These are phyloP conservation scores for Ophioderma brevispina DNA, from an alignment of 35 echinoderm and acorn worm species.

Conservation along the genomic window DNA sequence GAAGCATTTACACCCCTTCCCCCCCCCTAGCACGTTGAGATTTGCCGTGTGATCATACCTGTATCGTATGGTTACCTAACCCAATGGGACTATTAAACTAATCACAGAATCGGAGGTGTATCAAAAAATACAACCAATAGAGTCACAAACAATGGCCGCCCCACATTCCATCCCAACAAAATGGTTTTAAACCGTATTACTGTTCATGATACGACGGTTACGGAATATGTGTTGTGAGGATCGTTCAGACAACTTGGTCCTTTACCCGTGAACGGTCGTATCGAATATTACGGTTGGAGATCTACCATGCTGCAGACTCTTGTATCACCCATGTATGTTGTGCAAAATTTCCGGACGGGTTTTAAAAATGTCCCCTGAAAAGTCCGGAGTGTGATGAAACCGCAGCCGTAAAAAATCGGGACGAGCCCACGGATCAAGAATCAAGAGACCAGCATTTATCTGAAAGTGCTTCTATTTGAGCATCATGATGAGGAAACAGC, in stretches of 20 bases:
- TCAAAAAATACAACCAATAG: too few species aligned
- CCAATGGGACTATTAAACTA: too few species aligned
- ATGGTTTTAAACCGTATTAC: too few species aligned
- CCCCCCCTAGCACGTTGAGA: too few species aligned
- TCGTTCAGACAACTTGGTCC: slow-evolving; percentile 51
- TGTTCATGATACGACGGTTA: too few species aligned
- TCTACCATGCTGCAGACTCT: slow-evolving; percentile 56
- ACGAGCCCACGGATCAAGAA: slow-evolving; percentile 58
- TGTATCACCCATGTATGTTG: slow-evolving; percentile 59
- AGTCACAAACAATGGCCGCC: too few species aligned
- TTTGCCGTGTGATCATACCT: too few species aligned
- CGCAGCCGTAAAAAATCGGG: slow-evolving; percentile 54
- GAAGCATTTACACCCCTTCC: too few species aligned
- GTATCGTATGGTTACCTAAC: too few species aligned
- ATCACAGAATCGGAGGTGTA: too few species aligned
- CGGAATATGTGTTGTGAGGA: slow-evolving; percentile 53
- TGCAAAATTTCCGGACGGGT: slow-evolving; percentile 40
- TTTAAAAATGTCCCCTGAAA: slow-evolving; percentile 14
- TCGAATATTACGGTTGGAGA: slow-evolving; percentile 54
- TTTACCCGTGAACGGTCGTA: slow-evolving; percentile 61
- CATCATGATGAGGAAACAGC: slow-evolving; percentile 57
- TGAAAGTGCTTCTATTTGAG: slow-evolving; percentile 60
- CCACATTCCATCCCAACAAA: too few species aligned
- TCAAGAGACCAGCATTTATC: slow-evolving; percentile 54
- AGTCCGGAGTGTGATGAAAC: slow-evolving; percentile 21